phyloP scores from a whole-genome alignment of 2,797 vertebrate genomes.

The Phalloptychus januarius region DNA sequence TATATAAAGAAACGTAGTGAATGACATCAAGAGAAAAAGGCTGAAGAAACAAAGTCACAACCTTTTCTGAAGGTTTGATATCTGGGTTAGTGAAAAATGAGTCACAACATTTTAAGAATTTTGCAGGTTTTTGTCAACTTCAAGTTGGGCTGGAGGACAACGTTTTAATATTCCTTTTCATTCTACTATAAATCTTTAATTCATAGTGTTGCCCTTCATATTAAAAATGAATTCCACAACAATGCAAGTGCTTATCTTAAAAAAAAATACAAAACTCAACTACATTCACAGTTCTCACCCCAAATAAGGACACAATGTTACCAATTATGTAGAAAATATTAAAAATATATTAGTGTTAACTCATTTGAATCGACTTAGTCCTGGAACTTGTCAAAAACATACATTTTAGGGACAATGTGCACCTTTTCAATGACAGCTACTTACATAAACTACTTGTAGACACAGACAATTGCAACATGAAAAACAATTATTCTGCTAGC shows the following conservation, averaged over 20 bases:
- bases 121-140: background rate
- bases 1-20: no score
- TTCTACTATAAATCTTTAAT: background rate
- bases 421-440: no score
- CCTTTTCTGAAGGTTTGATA: background rate
- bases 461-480: background rate
- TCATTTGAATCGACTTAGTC: background rate
- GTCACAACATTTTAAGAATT: background rate
- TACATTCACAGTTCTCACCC: background rate
- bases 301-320: constrained; percentile 1
- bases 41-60: background rate
- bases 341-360: background rate
- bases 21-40: background rate
- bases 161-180: constrained; percentile 3
- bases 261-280: background rate
- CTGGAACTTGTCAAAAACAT: background rate
- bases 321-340: background rate
- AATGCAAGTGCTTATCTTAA: background rate
- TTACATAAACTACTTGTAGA: background rate
- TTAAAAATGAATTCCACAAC: background rate
- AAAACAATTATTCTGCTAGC: background rate
- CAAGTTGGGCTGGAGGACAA: background rate
- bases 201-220: constrained; percentile 1
- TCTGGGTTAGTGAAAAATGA: background rate
- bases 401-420: background rate